Evolutionary conservation across 2,888 invertebrate genomes (phyloP).

Genomic region (Malachius bipustulatus): DNA sequence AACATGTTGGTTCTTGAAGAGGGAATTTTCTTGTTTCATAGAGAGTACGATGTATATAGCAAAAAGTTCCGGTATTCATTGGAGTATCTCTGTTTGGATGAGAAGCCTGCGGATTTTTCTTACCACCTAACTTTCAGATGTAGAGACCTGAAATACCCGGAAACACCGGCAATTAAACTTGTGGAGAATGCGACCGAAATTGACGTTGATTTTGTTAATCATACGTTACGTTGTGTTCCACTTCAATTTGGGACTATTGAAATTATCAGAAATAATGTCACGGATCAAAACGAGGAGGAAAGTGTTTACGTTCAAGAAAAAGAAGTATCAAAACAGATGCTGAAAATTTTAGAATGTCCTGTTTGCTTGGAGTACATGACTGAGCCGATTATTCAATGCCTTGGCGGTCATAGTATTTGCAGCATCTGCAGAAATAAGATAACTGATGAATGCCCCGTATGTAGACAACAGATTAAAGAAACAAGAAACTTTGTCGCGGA

Average conservation of each 20-base stretch:
- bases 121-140: too few species aligned
- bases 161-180: too few species aligned
- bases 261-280: too few species aligned
- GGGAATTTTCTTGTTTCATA: conserved; percentile 25
- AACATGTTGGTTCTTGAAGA: conserved; percentile 25
- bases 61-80: conserved; percentile 24
- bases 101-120: too few species aligned
- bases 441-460: conserved; percentile 27
- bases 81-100: too few species aligned
- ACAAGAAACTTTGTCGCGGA: conserved; percentile 30
- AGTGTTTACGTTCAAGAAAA: not conserved
- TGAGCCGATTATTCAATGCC: conserved; percentile 31
- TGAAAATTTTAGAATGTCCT: conserved; percentile 28
- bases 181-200: too few species aligned
- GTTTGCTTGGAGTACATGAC: conserved; percentile 31
- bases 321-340: conserved; percentile 8
- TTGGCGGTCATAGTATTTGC: conserved; percentile 31
- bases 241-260: too few species aligned
- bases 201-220: too few species aligned
- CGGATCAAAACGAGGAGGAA: not conserved
- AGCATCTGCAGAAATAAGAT: conserved; percentile 22
- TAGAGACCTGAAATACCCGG: too few species aligned
- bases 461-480: conserved; percentile 22
- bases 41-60: conserved; percentile 19
- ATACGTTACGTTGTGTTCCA: too few species aligned